phyloP scores from a whole-genome alignment of 1,140 invertebrate species.

The Hestina assimilis region DNA sequence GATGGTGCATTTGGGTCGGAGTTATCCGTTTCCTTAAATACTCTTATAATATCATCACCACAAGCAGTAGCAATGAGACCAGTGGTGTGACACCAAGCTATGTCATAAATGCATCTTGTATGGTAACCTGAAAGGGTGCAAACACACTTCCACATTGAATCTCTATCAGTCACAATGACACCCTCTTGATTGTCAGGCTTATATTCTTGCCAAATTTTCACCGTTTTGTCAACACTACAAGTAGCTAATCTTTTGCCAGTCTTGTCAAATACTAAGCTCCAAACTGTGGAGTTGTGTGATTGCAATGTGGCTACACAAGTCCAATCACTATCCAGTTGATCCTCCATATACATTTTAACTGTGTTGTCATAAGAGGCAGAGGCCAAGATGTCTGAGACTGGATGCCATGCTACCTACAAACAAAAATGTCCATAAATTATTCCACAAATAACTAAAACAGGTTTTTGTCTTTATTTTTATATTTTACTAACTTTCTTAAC shows the following conservation, averaged over 20 bases:
- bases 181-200: conserved; percentile 86
- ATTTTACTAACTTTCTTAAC: conserved; percentile 87
- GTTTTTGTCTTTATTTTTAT: conserved; percentile 3
- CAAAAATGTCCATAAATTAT: conserved; percentile 9
- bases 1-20: conserved; percentile 87
- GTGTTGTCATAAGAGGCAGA: conserved; percentile 98
- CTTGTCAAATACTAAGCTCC: conserved; percentile 93
- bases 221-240: conserved; percentile 93
- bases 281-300: conserved; percentile 95
- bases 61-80: conserved; percentile 91
- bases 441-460: neutral
- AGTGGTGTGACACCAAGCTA: conserved; percentile 92
- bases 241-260: conserved; percentile 91
- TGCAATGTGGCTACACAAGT: conserved; percentile 89
- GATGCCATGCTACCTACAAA: conserved; percentile 94
- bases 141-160: conserved; percentile 94
- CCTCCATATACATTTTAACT: conserved; percentile 95
- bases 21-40: conserved; percentile 85
- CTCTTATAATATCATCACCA: conserved; percentile 93
- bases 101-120: conserved; percentile 92
- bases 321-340: conserved; percentile 91
- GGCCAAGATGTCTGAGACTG: conserved; percentile 91
- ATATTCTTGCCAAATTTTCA: conserved; percentile 96
- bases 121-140: conserved; percentile 94
- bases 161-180: conserved; percentile 85